Conservation (phyloP, 35 echinoderm and acorn worm species). For the Heliocidaris erythrogramma region DNA sequence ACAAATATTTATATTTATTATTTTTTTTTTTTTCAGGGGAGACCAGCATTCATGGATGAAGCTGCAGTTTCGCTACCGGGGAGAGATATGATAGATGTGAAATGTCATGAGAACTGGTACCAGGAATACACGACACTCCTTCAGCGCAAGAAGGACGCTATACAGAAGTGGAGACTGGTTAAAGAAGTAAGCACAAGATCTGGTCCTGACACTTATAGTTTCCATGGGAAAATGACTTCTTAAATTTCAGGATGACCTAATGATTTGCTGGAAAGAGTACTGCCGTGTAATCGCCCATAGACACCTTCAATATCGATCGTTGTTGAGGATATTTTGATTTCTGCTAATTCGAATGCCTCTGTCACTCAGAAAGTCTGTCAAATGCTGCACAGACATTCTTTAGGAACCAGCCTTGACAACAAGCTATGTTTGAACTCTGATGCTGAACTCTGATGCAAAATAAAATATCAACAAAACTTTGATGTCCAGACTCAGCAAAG, state of each 20-base stretch:
- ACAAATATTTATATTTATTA: neutral
- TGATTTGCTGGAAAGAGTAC: too few species aligned
- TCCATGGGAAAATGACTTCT: neutral
- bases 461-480: too few species aligned
- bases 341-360: too few species aligned
- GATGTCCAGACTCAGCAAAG: too few species aligned
- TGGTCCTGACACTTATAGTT: neutral
- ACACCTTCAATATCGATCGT: too few species aligned
- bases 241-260: neutral
- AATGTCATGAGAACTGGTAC: slow-evolving; percentile 89
- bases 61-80: slow-evolving; percentile 84
- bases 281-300: too few species aligned
- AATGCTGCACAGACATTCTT: too few species aligned
- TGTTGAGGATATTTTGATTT: too few species aligned
- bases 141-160: slow-evolving; percentile 95
- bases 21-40: slow-evolving; percentile 56
- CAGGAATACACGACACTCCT: slow-evolving; percentile 84
- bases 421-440: too few species aligned
- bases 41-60: slow-evolving; percentile 73
- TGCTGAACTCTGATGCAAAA: too few species aligned
- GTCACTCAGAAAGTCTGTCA: too few species aligned
- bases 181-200: slow-evolving; percentile 72
- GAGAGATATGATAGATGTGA: slow-evolving; percentile 76
- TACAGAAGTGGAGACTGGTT: slow-evolving; percentile 89
- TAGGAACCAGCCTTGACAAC: too few species aligned